Evolutionary conservation across 1,140 invertebrate species (phyloP), one percentile per base, ranked within the genome.

Genomic region (Platyura marginata): DNA sequence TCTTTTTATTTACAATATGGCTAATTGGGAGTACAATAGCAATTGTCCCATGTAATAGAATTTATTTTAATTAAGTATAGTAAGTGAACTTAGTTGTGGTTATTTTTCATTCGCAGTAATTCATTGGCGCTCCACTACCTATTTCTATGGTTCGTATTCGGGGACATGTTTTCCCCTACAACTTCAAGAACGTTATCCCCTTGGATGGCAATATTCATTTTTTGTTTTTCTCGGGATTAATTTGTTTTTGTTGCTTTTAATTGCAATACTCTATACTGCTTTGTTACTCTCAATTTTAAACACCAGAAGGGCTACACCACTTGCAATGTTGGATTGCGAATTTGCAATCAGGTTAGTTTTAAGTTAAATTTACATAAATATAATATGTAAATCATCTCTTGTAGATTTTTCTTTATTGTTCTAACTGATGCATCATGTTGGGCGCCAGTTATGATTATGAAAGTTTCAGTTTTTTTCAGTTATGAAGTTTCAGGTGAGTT

Each of bases 161-260:
- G 76, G 77, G 21, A 71, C 81, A 51, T 84, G 81, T 45, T 77
- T 83, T 49, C 78, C 81, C 1, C 51, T 83, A 4, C 77, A 83
- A 52, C 76, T 84, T 41, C 71, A 76, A 45, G 75, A 81, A 48
- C 74, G 77, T 2, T 81, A 64, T 55, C 61, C 72, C 2, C 51
- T 72, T 34, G 80, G 79, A 8, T 84, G 79, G 81, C 64, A 81
- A 49, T 85, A 81, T 55, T 82, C 78, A 1, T 70, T 75, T 0
- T 77, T 81, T 48, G 68, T 83, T 21, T 79, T 81, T 50, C 61
- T 82, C 10, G 75, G 75, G 19, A 52, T 81, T n/a, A 83, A 82
- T 59, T 46, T 62, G 53, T 48, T 49, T 51, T 72, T 77, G 43
- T 57, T 81, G 16, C 23, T 79, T 2, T 62, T 75, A 36, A 80